These are phyloP conservation scores for Mechanitis messenoides DNA, from an alignment of 2,888 invertebrate genomes.

Conservation along the genomic window DNA sequence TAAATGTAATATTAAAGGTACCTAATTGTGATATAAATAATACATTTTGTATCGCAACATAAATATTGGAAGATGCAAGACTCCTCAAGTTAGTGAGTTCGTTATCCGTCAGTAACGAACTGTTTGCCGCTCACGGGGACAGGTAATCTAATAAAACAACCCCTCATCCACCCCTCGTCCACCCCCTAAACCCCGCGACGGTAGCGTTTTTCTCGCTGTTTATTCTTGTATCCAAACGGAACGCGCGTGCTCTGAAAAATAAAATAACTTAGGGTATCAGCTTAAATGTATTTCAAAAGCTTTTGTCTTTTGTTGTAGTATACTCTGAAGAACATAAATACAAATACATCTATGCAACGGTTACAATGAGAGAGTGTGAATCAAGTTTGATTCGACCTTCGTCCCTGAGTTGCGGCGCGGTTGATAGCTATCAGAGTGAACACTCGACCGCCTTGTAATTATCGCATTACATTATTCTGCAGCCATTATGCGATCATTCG, in stretches of 20 bases:
- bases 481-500: slow-evolving; percentile 31
- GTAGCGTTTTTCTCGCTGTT: slow-evolving; percentile 60
- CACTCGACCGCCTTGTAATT: slow-evolving; percentile 32
- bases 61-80: slow-evolving; percentile 21
- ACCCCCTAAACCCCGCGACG: slow-evolving; percentile 36
- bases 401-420: slow-evolving; percentile 13
- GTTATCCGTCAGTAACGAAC: slow-evolving; percentile 63
- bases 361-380: neutral
- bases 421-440: slow-evolving; percentile 28
- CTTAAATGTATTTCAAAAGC: too few relatives aligned
- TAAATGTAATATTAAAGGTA: slow-evolving; percentile 1
- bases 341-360: too few relatives aligned
- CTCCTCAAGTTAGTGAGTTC: slow-evolving; percentile 36
- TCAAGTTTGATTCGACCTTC: slow-evolving; percentile 1
- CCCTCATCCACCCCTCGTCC: slow-evolving; percentile 31
- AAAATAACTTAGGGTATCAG: neutral
- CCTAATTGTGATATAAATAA: neutral
- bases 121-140: slow-evolving; percentile 68
- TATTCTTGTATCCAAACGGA: slow-evolving; percentile 63
- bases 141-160: slow-evolving; percentile 65
- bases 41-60: slow-evolving; percentile 26
- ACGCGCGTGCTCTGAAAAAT: slow-evolving; percentile 38
- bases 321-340: too few relatives aligned
- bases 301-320: too few relatives aligned
- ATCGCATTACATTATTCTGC: slow-evolving; percentile 35